Evolutionary conservation across 2,797 vertebrate genomes (phyloP), one percentile per base, ranked within the genome.

Genomic region (Hippoglossus hippoglossus): DNA sequence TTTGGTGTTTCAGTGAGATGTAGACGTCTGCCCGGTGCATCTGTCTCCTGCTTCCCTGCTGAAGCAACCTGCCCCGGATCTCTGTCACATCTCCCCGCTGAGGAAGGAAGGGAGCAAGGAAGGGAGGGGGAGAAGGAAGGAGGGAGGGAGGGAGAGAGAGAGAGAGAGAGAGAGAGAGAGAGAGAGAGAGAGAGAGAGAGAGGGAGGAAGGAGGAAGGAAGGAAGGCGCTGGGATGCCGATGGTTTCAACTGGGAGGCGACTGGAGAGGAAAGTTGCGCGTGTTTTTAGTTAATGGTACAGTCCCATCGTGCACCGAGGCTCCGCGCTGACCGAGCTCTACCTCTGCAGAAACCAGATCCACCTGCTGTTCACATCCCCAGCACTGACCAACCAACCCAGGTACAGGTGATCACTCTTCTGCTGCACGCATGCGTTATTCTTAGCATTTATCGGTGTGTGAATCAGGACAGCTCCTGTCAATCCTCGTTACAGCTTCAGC

Each of bases 181-280:
- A n/a, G n/a, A n/a, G n/a, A n/a, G n/a, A 51, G 36, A 57, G 39
- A 22, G n/a, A n/a, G n/a, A n/a, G n/a, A n/a, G n/a, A n/a, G n/a
- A 51, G 36, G 57, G 39, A 22, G n/a, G n/a, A n/a, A n/a, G 51
- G 12, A 64, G 34, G 36, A 41, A 53, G 66, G 65, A 9, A 25
- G 69, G 44, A 63, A 58, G 66, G 70, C 28, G 77, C 76, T 71
- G 83, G 73, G 74, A 91, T 90, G 89, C 86, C 83, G 64, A 89
- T 79, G 85, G 80, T 89, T 79, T 74, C 47, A 21, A 19, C 44
- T 26, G 65, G 58, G 57, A 75, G 67, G 74, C 73, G 70, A 34
- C 65, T 55, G 80, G 44, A 63, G 64, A 66, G 62, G 59, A 81
- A 85, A 87, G 81, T 90, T 85, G 63, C 46, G 19, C 2, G 62